phyloP scores from a whole-genome alignment of 2,797 vertebrate genomes.

The Anguilla megastoma region DNA sequence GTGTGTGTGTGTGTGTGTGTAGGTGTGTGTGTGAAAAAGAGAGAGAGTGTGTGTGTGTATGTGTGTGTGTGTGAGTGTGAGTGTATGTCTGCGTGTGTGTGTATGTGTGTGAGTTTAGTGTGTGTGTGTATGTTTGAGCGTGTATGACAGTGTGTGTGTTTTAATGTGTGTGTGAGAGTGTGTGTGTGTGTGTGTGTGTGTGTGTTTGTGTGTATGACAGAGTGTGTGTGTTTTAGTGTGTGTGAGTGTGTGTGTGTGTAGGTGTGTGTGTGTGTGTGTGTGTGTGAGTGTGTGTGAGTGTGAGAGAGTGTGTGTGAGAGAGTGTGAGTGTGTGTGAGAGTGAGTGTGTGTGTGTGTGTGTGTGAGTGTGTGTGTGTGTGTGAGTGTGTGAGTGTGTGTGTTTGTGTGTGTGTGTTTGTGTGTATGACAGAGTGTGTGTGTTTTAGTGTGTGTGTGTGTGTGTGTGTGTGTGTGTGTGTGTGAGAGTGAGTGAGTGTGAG shows the following conservation, averaged over 20 bases:
- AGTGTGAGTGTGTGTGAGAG: no score
- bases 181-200: no score
- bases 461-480: no score
- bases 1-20: no score
- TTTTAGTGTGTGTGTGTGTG: not conserved
- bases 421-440: not conserved
- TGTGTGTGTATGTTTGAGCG: not conserved
- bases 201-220: not conserved
- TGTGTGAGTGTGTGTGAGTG: not conserved
- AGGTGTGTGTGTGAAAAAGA: no score
- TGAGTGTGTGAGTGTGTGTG: not conserved
- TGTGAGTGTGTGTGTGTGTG: not conserved
- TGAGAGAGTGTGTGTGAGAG: no score
- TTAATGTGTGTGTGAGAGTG: no score
- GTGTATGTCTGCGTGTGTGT: no score
- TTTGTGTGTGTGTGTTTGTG: not conserved
- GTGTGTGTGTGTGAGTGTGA: not conserved
- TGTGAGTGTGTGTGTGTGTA: not conserved
- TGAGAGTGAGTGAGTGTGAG: no score
- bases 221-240: not conserved
- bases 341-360: not conserved
- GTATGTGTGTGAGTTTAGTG: not conserved
- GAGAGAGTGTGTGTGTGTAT: not conserved
- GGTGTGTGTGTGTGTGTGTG: not conserved
- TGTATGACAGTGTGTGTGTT: no score